phyloP scores from a whole-genome alignment of 37 sponge, comb jelly and placozoan genomes.

The Oopsacas minuta region DNA sequence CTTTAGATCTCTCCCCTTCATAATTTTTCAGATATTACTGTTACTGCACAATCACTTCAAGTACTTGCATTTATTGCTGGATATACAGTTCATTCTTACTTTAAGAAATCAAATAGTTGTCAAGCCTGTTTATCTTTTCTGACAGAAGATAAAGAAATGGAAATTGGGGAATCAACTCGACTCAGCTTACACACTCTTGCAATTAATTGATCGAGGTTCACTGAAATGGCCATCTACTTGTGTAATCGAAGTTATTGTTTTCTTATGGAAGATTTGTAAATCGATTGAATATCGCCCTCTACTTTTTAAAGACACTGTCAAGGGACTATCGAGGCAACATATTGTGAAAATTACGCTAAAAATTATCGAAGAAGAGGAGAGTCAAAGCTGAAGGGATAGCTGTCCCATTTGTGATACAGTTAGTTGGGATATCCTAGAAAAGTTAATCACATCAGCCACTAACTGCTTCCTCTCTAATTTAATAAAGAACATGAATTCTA shows the following conservation, averaged over 20 bases:
- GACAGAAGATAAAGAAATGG: constrained; percentile 12
- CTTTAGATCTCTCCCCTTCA: background rate
- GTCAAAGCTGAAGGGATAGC: background rate
- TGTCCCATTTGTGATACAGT: background rate
- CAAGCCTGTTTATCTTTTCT: background rate
- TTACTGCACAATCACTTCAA: background rate
- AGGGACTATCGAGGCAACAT: background rate
- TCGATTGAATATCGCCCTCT: background rate
- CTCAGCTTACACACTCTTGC: background rate
- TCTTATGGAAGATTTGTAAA: background rate
- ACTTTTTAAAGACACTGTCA: background rate
- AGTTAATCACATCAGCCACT: background rate
- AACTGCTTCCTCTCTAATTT: background rate
- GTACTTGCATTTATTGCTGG: background rate
- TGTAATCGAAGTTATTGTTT: background rate
- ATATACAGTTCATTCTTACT: background rate
- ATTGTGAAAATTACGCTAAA: background rate
- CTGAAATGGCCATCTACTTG: background rate
- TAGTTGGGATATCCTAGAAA: background rate
- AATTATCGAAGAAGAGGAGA: background rate
- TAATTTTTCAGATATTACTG: background rate
- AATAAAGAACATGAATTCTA: constrained; percentile 10
- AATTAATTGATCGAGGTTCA: background rate
- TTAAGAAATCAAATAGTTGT: background rate
- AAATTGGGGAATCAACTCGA: background rate